Conservation (phyloP, 2,113 vertebrate species). For the Ornithorhynchus anatinus region DNA sequence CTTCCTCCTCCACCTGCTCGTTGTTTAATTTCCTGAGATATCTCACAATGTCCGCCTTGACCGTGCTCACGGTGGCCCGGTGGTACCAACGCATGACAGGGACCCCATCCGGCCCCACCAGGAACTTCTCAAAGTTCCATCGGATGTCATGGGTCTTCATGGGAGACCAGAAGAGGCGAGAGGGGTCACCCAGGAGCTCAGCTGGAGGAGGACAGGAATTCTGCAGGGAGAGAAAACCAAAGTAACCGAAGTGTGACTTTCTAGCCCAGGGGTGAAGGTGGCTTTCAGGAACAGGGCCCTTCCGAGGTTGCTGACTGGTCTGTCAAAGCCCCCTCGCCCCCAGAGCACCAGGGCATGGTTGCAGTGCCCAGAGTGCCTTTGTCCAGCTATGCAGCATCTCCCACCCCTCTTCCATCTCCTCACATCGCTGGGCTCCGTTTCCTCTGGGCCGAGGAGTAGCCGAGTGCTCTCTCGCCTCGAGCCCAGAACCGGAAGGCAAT, state of each 20-base stretch:
- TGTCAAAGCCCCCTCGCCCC: too few relatives aligned
- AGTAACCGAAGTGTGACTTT: not conserved
- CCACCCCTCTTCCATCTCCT: too few relatives aligned
- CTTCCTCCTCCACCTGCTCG: not conserved
- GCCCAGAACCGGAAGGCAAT: too few relatives aligned
- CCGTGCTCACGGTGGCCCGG: conserved; percentile 60
- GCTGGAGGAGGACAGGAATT: conserved; percentile 85
- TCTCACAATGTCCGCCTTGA: conserved; percentile 75
- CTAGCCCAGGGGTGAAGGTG: too few relatives aligned
- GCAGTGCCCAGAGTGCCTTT: too few relatives aligned
- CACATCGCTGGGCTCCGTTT: too few relatives aligned
- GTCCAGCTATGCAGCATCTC: too few relatives aligned
- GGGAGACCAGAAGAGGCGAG: conserved; percentile 88
- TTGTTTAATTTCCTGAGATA: conserved; percentile 56
- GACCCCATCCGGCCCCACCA: conserved; percentile 83
- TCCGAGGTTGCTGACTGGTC: not conserved
- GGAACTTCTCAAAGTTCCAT: conserved; percentile 99
- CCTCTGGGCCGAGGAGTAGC: too few relatives aligned
- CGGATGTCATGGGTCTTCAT: conserved; percentile 87
- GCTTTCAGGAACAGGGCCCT: not conserved
- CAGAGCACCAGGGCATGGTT: too few relatives aligned
- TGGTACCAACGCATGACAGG: conserved; percentile 89
- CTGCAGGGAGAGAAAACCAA: conserved; percentile 57
- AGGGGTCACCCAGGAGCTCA: conserved; percentile 73
- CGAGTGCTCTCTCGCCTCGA: too few relatives aligned